Evolutionary conservation across 92 coral and sea anemone species (phyloP), one percentile per base, ranked within the genome.

Genomic region (Paragorgia papillata): DNA sequence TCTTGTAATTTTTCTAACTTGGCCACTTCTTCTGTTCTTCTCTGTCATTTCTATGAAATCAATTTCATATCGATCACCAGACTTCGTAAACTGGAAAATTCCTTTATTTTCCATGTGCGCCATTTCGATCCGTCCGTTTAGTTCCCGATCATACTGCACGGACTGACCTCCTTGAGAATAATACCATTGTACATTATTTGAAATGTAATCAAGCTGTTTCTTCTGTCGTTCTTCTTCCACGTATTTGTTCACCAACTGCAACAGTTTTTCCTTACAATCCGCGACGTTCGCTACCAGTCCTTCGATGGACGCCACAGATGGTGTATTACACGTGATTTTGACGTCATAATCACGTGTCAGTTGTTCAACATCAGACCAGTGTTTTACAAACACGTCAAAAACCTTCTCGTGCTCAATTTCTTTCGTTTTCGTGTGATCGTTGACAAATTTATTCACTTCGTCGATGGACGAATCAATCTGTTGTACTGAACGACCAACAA

Each of bases 211-310:
- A 19, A 43, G 39, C 39, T 68, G 58, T 0, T 49, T 30, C 18
- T 56, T 25, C n/a, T 20, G 28, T 70, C 21, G 77, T 25, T 70
- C 48, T 53, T 70, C 77, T 3, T 68, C 75, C 62, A 22, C 22
- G 31, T 26, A 34, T 15, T 37, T 20, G 53, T 34, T 70, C 7
- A 31, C 46, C 28, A 70, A 70, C 32, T 46, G 32, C 2, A 54
- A 25, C 26, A 68, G 9, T 26, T 49, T 46, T 4, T 68, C 75
- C 39, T 43, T 46, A 21, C 29, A 21, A 33, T 77, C 73, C 17
- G 79, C 51, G 34, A 74, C 81, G 71, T 79, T 60, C 5, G 80
- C 51, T 4, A 84, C 68, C 59, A 79, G 56, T 15, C 88, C 88
- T 44, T 50, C 33, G 54, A 75, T 80, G 2, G 81, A 71, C 22